phyloP scores from a whole-genome alignment of 2,888 invertebrate genomes.

The Sarcophaga rosellei region DNA sequence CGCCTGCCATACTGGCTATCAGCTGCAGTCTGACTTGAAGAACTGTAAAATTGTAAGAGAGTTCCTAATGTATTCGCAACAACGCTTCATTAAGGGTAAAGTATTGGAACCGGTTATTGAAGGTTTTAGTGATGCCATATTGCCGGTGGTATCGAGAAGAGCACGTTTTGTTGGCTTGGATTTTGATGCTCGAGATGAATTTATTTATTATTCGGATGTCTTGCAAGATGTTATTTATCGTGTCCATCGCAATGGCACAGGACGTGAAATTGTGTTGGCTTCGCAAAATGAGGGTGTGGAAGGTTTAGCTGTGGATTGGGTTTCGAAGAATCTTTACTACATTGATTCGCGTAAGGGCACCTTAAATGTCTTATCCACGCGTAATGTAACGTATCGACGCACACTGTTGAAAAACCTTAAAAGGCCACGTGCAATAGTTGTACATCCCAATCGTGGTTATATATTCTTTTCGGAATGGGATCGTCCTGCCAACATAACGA shows the following conservation, averaged over 20 bases:
- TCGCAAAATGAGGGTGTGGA: slow-evolving; percentile 99
- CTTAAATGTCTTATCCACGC: slow-evolving; percentile 93
- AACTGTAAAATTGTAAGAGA: slow-evolving; percentile 92
- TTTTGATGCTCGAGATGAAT: slow-evolving; percentile 93
- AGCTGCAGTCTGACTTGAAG: slow-evolving; percentile 87
- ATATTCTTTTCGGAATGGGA: slow-evolving; percentile 99
- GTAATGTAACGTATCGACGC: slow-evolving; percentile 91
- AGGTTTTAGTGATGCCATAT: slow-evolving; percentile 96
- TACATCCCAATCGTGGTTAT: slow-evolving; percentile 96
- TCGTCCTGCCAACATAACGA: slow-evolving; percentile 96
- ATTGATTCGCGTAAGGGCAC: slow-evolving; percentile 97
- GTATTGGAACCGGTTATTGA: slow-evolving; percentile 93
- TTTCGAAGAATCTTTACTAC: slow-evolving; percentile 96
- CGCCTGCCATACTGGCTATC: slow-evolving; percentile 94
- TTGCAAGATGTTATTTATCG: slow-evolving; percentile 96
- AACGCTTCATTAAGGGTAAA: slow-evolving; percentile 96
- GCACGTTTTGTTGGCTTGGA: slow-evolving; percentile 97
- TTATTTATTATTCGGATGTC: slow-evolving; percentile 98
- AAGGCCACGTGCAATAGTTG: slow-evolving; percentile 96
- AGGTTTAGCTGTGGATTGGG: slow-evolving; percentile 97
- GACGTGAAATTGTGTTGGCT: slow-evolving; percentile 93
- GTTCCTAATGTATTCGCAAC: slow-evolving; percentile 97
- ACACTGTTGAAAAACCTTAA: slow-evolving; percentile 93
- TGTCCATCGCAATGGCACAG: slow-evolving; percentile 89
- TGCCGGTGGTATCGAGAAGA: slow-evolving; percentile 94